Conservation (phyloP, 2,113 vertebrate species). For the Ancistrus triradiatus region DNA sequence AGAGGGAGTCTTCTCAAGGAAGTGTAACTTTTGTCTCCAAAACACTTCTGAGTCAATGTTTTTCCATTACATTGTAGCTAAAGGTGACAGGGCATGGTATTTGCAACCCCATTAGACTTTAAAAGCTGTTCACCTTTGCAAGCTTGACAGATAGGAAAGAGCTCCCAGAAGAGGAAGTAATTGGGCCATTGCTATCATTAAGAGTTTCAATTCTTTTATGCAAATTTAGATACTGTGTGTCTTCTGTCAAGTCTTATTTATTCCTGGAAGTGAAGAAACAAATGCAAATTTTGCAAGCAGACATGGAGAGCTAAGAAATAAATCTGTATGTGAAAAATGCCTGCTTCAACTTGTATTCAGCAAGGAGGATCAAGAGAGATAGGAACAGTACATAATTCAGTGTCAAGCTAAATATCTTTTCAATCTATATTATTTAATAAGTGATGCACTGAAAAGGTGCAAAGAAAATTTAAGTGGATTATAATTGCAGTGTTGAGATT, state of each 20-base stretch:
- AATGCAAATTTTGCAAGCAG: neutral
- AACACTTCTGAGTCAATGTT: neutral
- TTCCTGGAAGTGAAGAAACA: slow-evolving; percentile 18
- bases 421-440: no score
- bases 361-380: no score
- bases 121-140: slow-evolving; percentile 45
- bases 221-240: slow-evolving; percentile 40
- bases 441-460: no score
- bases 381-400: no score
- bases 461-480: no score
- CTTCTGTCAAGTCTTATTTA: slow-evolving; percentile 49
- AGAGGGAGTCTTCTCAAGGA: neutral
- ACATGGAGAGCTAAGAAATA: slow-evolving; percentile 1
- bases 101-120: slow-evolving; percentile 29
- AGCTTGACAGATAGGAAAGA: slow-evolving; percentile 3
- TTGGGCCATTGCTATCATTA: slow-evolving; percentile 39
- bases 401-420: no score
- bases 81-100: slow-evolving; percentile 39
- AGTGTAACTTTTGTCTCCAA: neutral
- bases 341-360: neutral
- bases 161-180: slow-evolving; percentile 25
- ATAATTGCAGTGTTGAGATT: no score
- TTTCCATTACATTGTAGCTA: slow-evolving; percentile 10
- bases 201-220: slow-evolving; percentile 29
- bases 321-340: neutral